Evolutionary conservation across 1,140 invertebrate genomes (phyloP).

Genomic region (Orius insidiosus): DNA sequence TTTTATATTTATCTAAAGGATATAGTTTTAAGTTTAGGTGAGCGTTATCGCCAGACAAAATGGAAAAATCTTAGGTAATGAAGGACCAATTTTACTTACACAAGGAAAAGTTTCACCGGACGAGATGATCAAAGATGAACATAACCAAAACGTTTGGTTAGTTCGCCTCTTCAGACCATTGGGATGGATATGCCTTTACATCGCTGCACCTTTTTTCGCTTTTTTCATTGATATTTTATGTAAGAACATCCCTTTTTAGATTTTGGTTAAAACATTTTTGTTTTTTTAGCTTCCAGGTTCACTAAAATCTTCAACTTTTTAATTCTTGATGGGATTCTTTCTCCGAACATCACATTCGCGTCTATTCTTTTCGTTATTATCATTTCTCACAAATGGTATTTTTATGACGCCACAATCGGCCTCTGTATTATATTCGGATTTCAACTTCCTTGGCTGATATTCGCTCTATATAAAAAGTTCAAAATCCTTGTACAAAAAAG

Average conservation of each 20-base stretch:
- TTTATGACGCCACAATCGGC: too few relatives aligned
- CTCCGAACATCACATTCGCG: slow-evolving; percentile 8
- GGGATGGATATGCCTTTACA: slow-evolving; percentile 12
- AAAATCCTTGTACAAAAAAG: too few relatives aligned
- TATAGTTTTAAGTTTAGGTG: slow-evolving; percentile 7
- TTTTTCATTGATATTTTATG: neutral
- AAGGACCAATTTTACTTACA: slow-evolving; percentile 6
- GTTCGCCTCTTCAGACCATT: slow-evolving; percentile 4
- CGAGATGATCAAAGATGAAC: slow-evolving; percentile 12
- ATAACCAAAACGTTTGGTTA: slow-evolving; percentile 12
- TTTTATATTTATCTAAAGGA: too few relatives aligned
- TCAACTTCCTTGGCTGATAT: too few relatives aligned
- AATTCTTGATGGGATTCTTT: slow-evolving; percentile 10
- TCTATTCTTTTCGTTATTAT: neutral
- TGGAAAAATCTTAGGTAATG: slow-evolving; percentile 4
- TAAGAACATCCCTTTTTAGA: neutral
- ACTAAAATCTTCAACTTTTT: slow-evolving; percentile 8
- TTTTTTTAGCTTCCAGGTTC: slow-evolving; percentile 2
- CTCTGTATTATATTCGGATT: too few relatives aligned
- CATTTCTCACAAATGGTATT: too few relatives aligned
- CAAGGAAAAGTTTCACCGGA: slow-evolving; percentile 8
- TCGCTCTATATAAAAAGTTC: too few relatives aligned
- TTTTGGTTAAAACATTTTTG: neutral
- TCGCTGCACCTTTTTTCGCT: neutral
- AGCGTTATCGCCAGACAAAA: slow-evolving; percentile 12